Conservation (phyloP, 2,888 invertebrate genomes). For the Matsumyia berberina region DNA sequence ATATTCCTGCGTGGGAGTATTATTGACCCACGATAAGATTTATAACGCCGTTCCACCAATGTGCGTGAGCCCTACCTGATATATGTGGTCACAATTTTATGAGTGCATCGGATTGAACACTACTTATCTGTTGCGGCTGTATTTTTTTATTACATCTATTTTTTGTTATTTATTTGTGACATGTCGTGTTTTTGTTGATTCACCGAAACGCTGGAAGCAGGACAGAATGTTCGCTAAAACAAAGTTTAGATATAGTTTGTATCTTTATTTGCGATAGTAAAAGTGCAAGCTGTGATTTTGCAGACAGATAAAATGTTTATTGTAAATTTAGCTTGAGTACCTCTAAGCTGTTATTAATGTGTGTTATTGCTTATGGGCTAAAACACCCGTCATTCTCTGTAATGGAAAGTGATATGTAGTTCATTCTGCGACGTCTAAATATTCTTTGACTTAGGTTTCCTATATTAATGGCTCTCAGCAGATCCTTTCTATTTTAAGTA, state of each 20-base stretch:
- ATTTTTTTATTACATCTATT: slow-evolving; percentile 31
- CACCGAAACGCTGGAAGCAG: background rate
- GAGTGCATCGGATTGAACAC: slow-evolving; percentile 48
- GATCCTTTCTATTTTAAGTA: no score
- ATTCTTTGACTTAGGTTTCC: no score
- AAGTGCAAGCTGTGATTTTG: slow-evolving; percentile 40
- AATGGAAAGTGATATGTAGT: background rate
- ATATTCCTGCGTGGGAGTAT: slow-evolving; percentile 47
- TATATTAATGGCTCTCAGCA: no score
- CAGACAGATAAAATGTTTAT: slow-evolving; percentile 15
- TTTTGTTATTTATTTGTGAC: slow-evolving; percentile 44
- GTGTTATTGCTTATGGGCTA: background rate
- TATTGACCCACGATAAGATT: slow-evolving; percentile 59
- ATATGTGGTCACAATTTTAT: slow-evolving; percentile 55
- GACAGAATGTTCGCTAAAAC: background rate
- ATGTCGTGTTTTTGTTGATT: slow-evolving; percentile 15
- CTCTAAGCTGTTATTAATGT: slow-evolving; percentile 3
- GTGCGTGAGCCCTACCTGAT: slow-evolving; percentile 12
- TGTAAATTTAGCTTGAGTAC: slow-evolving; percentile 9
- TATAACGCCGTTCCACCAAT: slow-evolving; percentile 47
- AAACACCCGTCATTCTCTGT: background rate
- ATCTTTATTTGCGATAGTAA: slow-evolving; percentile 29
- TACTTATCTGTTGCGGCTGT: slow-evolving; percentile 19
- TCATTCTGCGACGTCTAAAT: no score
- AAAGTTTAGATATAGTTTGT: slow-evolving; percentile 5